Conservation (phyloP, 1,140 invertebrate species). For the Trachelipus rathkii region DNA sequence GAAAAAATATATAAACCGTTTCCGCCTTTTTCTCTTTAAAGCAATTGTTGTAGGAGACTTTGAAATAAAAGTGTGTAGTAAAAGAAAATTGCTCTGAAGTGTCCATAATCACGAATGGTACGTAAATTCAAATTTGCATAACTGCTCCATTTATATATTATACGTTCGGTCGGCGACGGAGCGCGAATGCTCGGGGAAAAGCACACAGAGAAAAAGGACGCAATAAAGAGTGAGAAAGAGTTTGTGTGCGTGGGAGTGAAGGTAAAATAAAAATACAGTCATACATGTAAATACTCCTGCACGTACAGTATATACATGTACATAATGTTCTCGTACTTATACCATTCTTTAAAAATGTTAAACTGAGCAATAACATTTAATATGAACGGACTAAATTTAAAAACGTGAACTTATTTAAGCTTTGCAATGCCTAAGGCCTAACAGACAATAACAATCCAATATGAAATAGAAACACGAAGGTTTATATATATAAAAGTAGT, state of each 20-base stretch:
- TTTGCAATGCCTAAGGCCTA: neutral
- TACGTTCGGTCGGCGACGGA: neutral
- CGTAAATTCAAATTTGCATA: slow-evolving; percentile 13
- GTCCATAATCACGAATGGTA: neutral
- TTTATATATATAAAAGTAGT: neutral
- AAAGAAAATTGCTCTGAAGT: neutral
- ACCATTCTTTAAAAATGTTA: neutral
- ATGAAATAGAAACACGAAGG: slow-evolving; percentile 1
- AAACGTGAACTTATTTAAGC: slow-evolving; percentile 13
- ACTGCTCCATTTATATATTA: slow-evolving; percentile 10
- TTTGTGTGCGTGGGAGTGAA: too few species aligned
- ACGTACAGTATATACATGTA: too few species aligned
- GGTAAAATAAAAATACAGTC: too few species aligned
- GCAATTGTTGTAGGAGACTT: neutral
- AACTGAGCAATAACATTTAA: slow-evolving; percentile 9
- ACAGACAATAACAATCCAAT: slow-evolving; percentile 13
- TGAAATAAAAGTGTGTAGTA: slow-evolving; percentile 6
- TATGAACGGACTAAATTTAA: slow-evolving; percentile 7
- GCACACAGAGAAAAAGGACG: too few species aligned
- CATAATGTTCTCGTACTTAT: too few species aligned
- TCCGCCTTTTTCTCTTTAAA: neutral
- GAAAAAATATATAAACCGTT: neutral
- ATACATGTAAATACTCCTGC: too few species aligned
- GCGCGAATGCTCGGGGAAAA: neutral
- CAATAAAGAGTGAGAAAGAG: too few species aligned